A percentile compares a stretch with the other conserved stretches of the same genome.
phyloP scores from a whole-genome alignment of 2,888 invertebrate species.

The Drosophila phalerata region DNA sequence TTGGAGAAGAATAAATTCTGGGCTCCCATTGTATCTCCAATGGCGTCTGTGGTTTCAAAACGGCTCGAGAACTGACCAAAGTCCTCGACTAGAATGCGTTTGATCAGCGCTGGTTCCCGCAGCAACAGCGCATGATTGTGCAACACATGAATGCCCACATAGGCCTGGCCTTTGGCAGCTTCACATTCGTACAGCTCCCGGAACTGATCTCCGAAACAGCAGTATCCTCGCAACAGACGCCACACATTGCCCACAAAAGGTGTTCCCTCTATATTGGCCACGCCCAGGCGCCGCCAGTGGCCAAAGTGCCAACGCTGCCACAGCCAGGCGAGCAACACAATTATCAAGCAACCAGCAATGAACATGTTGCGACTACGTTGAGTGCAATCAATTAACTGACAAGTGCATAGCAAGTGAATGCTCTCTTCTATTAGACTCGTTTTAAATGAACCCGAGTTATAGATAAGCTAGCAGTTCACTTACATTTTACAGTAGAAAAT shows the following conservation, averaged over 20 bases:
- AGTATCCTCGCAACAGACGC: conserved; percentile 76
- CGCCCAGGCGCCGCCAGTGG: conserved; percentile 79
- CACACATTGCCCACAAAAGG: conserved; percentile 85
- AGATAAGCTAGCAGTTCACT: conserved; percentile 23
- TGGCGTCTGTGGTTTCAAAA: conserved; percentile 75
- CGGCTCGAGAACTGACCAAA: conserved; percentile 84
- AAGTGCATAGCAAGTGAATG: conserved; percentile 3
- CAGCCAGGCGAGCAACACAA: conserved; percentile 43
- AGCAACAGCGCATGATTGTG: conserved; percentile 85
- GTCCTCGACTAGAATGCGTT: conserved; percentile 85
- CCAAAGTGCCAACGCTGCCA: conserved; percentile 83
- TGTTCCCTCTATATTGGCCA: conserved; percentile 78
- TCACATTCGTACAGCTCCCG: conserved; percentile 79
- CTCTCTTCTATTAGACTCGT: background rate
- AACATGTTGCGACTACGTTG: conserved; percentile 26
- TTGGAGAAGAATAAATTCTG: conserved; percentile 85
- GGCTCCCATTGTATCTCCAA: conserved; percentile 84
- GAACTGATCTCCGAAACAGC: conserved; percentile 81
- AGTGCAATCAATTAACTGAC: conserved; percentile 9
- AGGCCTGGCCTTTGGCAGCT: conserved; percentile 53
- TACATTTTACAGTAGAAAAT: background rate
- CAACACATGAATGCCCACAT: conserved; percentile 85
- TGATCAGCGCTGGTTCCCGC: conserved; percentile 85
- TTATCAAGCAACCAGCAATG: background rate
- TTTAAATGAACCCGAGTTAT: background rate